These are phyloP conservation scores for Xanthorhoe designata DNA, from an alignment of 2,888 invertebrate genomes.

Conservation along the genomic window DNA sequence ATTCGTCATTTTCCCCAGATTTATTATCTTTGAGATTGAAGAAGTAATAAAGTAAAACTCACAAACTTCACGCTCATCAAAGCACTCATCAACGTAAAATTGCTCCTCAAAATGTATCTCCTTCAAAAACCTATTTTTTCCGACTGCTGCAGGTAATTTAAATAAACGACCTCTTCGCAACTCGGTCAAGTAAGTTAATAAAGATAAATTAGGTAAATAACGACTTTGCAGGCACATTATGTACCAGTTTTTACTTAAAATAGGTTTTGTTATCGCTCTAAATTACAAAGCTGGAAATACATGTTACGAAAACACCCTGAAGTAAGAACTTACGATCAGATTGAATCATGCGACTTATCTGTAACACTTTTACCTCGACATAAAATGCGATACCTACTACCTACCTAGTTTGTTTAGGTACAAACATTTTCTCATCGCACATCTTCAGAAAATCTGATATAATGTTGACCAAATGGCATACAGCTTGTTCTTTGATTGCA, in stretches of 20 bases:
- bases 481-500: neutral
- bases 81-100: constrained; percentile 35
- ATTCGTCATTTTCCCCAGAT: neutral
- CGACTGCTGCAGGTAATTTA: constrained; percentile 48
- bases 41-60: constrained; percentile 6
- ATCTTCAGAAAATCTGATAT: neutral
- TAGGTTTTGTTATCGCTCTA: constrained; percentile 34
- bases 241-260: constrained; percentile 35
- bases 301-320: neutral
- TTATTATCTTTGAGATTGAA: constrained; percentile 6
- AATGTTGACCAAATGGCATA: neutral
- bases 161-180: constrained; percentile 51
- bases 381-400: too few relatives aligned
- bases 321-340: neutral
- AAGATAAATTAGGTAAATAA: constrained; percentile 51
- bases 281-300: constrained; percentile 8
- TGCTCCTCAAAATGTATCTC: constrained; percentile 46
- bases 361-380: neutral
- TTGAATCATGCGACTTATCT: neutral
- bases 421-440: neutral
- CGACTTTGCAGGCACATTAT: constrained; percentile 37
- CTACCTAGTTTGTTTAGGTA: neutral
- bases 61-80: constrained; percentile 36
- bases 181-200: constrained; percentile 50
- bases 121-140: constrained; percentile 47